Base-by-base conservation (phyloP, 2,113 vertebrate species). In the Potamarius usumacintae region DNA sequence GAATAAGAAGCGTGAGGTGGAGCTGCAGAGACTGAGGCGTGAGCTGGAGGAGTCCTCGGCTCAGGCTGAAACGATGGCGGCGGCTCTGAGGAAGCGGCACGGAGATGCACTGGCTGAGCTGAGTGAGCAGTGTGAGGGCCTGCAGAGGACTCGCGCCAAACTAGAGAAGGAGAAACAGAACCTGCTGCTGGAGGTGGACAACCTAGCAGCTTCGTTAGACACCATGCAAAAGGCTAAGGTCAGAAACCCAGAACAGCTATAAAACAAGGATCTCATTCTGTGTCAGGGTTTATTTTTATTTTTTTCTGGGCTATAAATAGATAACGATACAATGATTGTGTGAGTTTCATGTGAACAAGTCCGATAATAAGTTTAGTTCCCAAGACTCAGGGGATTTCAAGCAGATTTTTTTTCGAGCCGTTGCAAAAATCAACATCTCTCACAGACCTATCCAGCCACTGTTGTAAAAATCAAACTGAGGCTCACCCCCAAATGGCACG, bases 101-200 rank as follows among this genome's bases (percentile, higher is more conserved):
- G 48, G 92, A 0, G 95, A 96, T 0, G 88, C 93, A 0, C 86
- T 94, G 92, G 83, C 93, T 0, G 96, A 96, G 87, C 92, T 96
- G 82, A 92, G 90, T 6, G 96, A 96, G 89, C 96, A 96, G 92
- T 95, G 93, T 0, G 95, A 96, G 84, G 90, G 91, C 34, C 94
- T 96, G 90, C 96, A 96, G 92, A 91, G 96, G 85, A 90, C 90
- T 63, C 91, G 95, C 0, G 93, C 92, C 89, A 96, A 95, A 18
- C 94, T 96, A 90, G 96, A 96, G 90, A 96, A 96, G 85, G 96
- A 96, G 50, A 96, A 96, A 72, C 95, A 96, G 88, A 95, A 89
- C 85, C 92, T 96, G 89, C 93, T 93, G 78, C 90, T 95, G 91
- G 96, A 96, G 92, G 91, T 96, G 87, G 95, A 96, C 0, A 94